Evolutionary conservation across 1,140 invertebrate genomes (phyloP), one percentile per base, ranked within the genome.

Genomic region (Papilio xuthus): DNA sequence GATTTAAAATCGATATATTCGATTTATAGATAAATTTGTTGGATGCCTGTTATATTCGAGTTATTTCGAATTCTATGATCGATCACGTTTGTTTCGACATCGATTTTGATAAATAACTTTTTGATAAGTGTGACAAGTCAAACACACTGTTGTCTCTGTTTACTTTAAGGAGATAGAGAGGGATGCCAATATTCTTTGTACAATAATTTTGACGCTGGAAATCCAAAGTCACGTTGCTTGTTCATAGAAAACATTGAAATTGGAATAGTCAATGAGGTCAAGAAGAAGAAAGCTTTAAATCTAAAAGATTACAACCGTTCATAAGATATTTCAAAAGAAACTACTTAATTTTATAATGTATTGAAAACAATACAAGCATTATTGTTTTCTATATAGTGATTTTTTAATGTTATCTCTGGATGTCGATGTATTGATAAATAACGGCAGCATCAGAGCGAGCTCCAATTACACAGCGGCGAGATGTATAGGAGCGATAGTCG

Each of bases 381-480:
- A 47, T 73, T 73, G 71, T 73, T 73, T 44, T 47, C 42, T n/a
- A 73, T 44, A 73, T 23, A 73, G 71, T 10, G 41, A 60, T 37
- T 41, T 41, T 56, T 76, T 28, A 80, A 80, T 80, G 81, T 81
- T 80, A 78, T 79, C 78, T 82, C 79, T 80, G 84, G 83, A 86
- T 83, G 81, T 80, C 77, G 74, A 79, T 78, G 79, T 85, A 79
- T 84, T 84, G 84, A 85, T 89, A 87, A 85, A 86, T 85, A 85
- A 84, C 84, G 75, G 82, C 76, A 82, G 82, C 79, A 78, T 80
- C 26, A 44, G 71, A 79, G 56, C 74, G 80, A 74, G 78, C 69
- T 81, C 84, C 83, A 86, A 85, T 88, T 86, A 88, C 79, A 84
- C 76, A 74, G 37, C 56, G 60, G 41, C 42, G 79, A 84, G 82